Evolutionary conservation across 2,113 vertebrate genomes (phyloP), one percentile per base, ranked within the genome.

Genomic region (Clupea harengus): DNA sequence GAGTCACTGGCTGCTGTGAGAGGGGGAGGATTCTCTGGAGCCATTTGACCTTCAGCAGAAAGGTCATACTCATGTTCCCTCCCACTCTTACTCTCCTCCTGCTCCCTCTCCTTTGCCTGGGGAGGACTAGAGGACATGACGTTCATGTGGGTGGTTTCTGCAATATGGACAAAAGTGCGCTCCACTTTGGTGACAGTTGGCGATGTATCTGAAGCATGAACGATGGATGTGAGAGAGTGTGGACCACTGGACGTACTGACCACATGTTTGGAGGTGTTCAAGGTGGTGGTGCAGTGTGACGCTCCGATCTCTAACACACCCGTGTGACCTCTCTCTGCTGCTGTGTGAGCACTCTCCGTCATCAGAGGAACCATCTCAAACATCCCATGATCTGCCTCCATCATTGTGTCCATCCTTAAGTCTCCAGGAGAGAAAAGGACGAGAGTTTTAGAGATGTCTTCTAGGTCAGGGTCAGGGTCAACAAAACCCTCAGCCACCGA

Each of bases 371-470:
- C 86, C 96, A 86, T 22, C 89, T 95, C 78, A 91, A 95, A 3
- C 8, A 96, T 96, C 81, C 96, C 96, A 89, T 97, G 91, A 86
- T 98, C 97, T 0, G 93, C 93, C 49, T 99, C 98, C 0, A 95
- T 93, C 47, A 88, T 92, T 32, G 95, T 92, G 20, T 97, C 96
- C 4, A 97, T 98, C 32, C 97, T 97, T 87, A 96, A 93, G 91
- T 99, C 98, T n/a, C 97, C 98, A 0, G 98, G 98, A 6, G 98
- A 99, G 90, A 99, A 98, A 9, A 99, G 95, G 86, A 99, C 97
- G 13, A 99, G 94, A 0, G 98, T 99, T 93, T 97, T 98, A 9
- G 98, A 99, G 75, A 96, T 97, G 49, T 99, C 98, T 92, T 99
- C 98, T 32, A 96, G 91, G 88, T 99, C 98, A 32, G 96, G 92